These are phyloP conservation scores for Paramormyrops hopkinsi DNA, from an alignment of 2,797 vertebrate species.

Conservation along the genomic window DNA sequence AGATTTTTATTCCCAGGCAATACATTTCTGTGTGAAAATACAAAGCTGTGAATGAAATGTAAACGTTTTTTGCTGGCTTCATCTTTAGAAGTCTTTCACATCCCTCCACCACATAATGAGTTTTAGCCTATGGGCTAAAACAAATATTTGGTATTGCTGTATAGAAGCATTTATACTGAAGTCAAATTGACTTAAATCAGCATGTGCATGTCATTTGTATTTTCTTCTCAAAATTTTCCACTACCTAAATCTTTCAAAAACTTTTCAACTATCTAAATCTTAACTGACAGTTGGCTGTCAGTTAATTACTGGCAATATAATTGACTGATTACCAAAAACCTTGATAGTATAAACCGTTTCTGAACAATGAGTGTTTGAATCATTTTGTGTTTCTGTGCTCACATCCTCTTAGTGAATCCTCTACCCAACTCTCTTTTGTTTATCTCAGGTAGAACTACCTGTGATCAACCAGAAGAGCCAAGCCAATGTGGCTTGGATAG, in stretches of 20 bases:
- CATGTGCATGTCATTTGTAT: not conserved
- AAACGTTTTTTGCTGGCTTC: not conserved
- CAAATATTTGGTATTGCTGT: not conserved
- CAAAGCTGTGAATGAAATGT: not conserved
- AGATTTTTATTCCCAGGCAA: slow-evolving; percentile 8
- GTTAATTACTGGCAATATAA: not conserved
- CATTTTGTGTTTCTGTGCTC: not conserved
- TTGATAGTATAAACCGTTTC: not conserved
- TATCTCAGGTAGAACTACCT: slow-evolving; percentile 58
- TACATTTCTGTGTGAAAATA: not conserved
- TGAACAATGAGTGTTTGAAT: not conserved
- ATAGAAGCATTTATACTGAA: not conserved
- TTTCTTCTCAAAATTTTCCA: not conserved
- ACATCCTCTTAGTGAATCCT: slow-evolving; percentile 2
- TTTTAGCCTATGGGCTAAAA: not conserved
- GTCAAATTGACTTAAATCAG: not conserved
- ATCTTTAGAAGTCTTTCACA: not conserved
- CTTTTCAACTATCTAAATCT: not conserved
- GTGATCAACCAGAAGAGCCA: slow-evolving; percentile 95
- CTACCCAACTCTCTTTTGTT: not conserved
- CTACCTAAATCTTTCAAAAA: not conserved
- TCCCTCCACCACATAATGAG: not conserved
- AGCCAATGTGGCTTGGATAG: slow-evolving; percentile 96
- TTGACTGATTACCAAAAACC: not conserved
- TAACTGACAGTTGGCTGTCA: not conserved